A percentile compares a stretch with the other conserved stretches of the same genome.
Conservation (phyloP, 2,113 vertebrate genomes). For the Gallinago paraguaiae region DNA sequence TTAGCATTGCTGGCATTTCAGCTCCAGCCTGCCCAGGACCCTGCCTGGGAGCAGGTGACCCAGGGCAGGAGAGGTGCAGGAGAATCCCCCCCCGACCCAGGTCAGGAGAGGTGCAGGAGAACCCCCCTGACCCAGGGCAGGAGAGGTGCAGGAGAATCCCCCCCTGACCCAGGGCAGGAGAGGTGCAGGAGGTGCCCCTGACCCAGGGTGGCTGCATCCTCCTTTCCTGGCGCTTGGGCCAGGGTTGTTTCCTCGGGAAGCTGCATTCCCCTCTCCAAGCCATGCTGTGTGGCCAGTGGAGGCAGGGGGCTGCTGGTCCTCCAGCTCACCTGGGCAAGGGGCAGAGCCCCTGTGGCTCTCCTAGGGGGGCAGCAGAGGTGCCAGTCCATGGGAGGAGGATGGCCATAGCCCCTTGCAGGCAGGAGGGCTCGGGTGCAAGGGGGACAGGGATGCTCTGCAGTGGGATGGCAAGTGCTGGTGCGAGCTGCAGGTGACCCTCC, state of each 20-base stretch:
- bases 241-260: accelerated
- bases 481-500: not conserved
- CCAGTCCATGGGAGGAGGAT: not conserved
- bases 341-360: not conserved
- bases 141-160: not conserved
- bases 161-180: too few relatives aligned
- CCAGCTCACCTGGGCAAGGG: not conserved
- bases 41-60: not conserved
- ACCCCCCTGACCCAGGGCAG: not conserved
- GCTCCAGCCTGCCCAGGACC: not conserved
- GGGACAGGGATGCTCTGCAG: accelerated
- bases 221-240: accelerated
- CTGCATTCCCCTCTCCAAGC: accelerated
- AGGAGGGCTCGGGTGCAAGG: accelerated
- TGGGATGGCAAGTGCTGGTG: accelerated
- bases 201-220: accelerated
- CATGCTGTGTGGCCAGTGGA: accelerated
- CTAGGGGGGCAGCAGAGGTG: accelerated
- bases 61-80: not conserved
- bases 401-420: accelerated
- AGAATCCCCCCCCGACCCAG: not conserved
- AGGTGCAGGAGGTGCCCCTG: not conserved
- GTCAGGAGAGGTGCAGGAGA: not conserved
- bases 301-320: not conserved
- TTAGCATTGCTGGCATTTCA: not conserved